Evolutionary conservation across 2,797 vertebrate species (phyloP), one percentile per base, ranked within the genome.

Genomic region (Coregonus sp.): DNA sequence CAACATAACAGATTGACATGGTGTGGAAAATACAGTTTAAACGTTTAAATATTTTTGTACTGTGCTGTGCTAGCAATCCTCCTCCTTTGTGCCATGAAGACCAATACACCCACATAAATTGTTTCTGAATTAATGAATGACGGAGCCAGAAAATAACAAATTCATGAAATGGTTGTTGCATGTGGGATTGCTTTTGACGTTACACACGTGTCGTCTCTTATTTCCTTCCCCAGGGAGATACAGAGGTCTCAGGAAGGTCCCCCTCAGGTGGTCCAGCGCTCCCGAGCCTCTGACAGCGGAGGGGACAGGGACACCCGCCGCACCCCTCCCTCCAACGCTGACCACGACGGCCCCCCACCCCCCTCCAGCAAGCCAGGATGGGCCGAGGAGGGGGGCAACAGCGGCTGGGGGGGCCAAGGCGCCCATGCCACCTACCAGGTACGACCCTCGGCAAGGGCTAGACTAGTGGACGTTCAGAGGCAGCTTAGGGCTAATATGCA

Each of bases 301-400:
- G 95, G 94, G 47, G 91, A 93, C 50, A 88, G 94, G 50, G 91
- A 93, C 47, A 88, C 70, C 29, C 94, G 92, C 75, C 90, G 79
- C 80, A 93, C 92, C 4, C 93, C 95, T 85, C 91, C 95, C 0
- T 81, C 88, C 78, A 89, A 81, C 72, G 66, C 85, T 35, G 95
- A 95, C n/a, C 59, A 61, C 56, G 95, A 95, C 40, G 90, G 86
- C 33, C 90, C 92, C 29, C 88, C 89, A 74, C 90, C 89, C 31
- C 92, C 95, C 85, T 93, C 93, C 86, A 90, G 93, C 84, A 97
- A 97, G 94, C 93, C 94, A 76, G 95, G 93, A 85, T 94, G 95
- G 95, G 88, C 92, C 86, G 96, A 98, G 92, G 95, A 94, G 87
- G 86, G 94, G 89, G 83, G 91, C 86, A 7, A n/a, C n/a, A 82